Conservation (phyloP, 1,140 invertebrate genomes). For the Trichomalopsis sarcophagae region DNA sequence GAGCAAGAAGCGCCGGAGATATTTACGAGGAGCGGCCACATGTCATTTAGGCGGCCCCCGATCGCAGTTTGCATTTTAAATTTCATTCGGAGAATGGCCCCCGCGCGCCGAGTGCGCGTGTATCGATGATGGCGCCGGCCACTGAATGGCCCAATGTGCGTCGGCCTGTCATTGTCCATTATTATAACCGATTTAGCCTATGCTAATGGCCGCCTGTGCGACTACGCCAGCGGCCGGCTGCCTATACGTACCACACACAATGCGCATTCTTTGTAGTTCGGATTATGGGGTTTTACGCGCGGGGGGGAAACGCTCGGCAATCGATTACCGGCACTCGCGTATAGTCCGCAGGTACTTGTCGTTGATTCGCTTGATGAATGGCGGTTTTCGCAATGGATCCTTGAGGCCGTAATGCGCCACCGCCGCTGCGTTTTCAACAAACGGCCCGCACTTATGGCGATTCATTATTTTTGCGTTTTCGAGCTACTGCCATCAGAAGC, state of each 20-base stretch:
- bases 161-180: slow-evolving; percentile 7
- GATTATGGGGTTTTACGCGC: slow-evolving; percentile 35
- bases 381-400: slow-evolving; percentile 30
- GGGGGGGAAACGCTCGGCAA: not conserved
- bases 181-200: slow-evolving; percentile 41
- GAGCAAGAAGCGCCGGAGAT: not conserved
- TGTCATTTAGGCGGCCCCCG: slow-evolving; percentile 1
- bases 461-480: not conserved
- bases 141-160: slow-evolving; percentile 6
- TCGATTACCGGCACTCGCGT: slow-evolving; percentile 10
- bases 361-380: slow-evolving; percentile 34
- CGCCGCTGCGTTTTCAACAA: slow-evolving; percentile 7
- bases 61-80: slow-evolving; percentile 42
- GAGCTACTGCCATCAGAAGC: not conserved
- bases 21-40: slow-evolving; percentile 1
- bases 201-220: slow-evolving; percentile 30
- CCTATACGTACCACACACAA: not conserved
- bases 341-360: slow-evolving; percentile 23
- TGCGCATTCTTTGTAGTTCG: slow-evolving; percentile 29
- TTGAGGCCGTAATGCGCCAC: not conserved
- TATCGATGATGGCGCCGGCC: not conserved
- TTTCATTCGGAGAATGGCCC: slow-evolving; percentile 21
- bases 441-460: not conserved
- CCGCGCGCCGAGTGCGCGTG: not conserved
- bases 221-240: not conserved